A percentile compares a stretch with the other conserved stretches of the same genome.
Evolutionary conservation across 2,113 vertebrate species (phyloP).

Genomic region (Tichodroma muraria): DNA sequence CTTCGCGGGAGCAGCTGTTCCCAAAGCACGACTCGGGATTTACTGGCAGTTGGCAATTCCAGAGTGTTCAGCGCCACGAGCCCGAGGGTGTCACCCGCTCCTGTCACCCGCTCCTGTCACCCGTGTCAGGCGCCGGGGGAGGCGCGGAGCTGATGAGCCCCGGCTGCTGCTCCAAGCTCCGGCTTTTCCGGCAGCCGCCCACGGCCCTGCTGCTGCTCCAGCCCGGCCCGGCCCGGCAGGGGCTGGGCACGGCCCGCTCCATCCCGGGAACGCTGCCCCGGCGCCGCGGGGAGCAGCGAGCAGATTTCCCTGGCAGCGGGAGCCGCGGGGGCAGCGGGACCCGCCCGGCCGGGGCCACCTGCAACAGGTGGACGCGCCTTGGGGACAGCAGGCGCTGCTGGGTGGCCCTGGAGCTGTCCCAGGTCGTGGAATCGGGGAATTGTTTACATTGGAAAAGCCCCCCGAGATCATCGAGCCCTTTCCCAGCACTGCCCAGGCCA

Average conservation of each 20-base stretch:
- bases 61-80: not conserved
- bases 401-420: rapidly evolving
- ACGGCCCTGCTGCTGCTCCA: not conserved
- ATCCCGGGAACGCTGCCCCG: not conserved
- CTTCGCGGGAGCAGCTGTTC: not conserved
- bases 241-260: not conserved
- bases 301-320: not conserved
- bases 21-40: not conserved
- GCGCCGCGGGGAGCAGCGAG: not conserved
- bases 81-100: not conserved
- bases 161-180: not conserved
- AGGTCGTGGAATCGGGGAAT: rapidly evolving
- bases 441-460: not conserved
- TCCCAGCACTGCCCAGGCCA: not conserved
- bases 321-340: not conserved
- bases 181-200: not conserved
- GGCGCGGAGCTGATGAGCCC: not conserved
- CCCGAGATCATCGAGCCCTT: rapidly evolving
- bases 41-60: not conserved
- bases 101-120: not conserved
- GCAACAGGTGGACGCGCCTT: not conserved
- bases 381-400: not conserved
- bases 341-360: not conserved
- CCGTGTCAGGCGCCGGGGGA: not conserved
- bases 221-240: not conserved